Base-by-base conservation (phyloP, 1,140 invertebrate species). In the Heliothis virescens region DNA sequence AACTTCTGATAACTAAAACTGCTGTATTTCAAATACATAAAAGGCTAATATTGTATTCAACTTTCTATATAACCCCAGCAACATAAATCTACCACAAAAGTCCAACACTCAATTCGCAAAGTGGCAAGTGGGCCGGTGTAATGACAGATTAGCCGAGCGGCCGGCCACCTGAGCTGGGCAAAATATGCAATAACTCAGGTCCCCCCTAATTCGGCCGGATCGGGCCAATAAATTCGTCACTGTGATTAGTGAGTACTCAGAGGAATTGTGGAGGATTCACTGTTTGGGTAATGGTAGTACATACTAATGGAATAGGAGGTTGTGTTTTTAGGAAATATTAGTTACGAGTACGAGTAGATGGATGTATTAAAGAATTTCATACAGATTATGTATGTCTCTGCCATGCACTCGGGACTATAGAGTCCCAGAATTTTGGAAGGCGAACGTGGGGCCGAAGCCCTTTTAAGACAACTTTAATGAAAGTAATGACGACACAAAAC, bases 181-280 rank as follows among this genome's bases (percentile, higher is more conserved):
- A 78, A 78, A 78, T 69, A 78, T 78, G 63, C 75, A 67, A 78
- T 78, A 78, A 78, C 63, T 78, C 75, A 78, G 75, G 63, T 21
- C 59, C 63, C 62, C 62, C 5, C 82, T 90, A 89, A 92, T 85
- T 91, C 90, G 91, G 85, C 85, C 87, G 86, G 89, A 87, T 89
- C 89, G 85, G 81, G 63, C 88, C 90, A 92, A 93, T 93, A 93
- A 93, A 93, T 93, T 92, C 90, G 83, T 92, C 90, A 91, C 82
- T 71, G 87, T 91, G 89, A 92, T 93, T 93, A 92, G 86, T 86
- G 75, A 67, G 52, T 59, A 73, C 13, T n/a, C 67, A 26, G 18
- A 18, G 16, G 63, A 16, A 52, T 80, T 82, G 69, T 86, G 73
- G 79, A 85, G 63, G 41, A 15, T 12, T 1, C 21, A 71, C 57